Evolutionary conservation across 2,888 invertebrate genomes (phyloP).

Genomic region (Heteromyza rotundicornis): DNA sequence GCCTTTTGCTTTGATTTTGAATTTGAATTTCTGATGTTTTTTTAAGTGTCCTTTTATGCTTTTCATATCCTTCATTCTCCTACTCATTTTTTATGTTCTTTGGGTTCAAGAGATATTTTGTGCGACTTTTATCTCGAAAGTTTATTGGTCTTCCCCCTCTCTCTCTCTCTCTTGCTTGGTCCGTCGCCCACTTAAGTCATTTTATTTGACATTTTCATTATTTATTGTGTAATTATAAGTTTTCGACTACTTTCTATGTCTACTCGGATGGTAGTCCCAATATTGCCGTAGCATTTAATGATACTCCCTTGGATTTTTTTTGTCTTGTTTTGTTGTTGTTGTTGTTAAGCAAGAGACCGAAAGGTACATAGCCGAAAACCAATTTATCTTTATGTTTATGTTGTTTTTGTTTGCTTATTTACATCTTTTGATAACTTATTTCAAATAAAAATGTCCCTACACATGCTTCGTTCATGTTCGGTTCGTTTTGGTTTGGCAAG

Average conservation of each 20-base stretch:
- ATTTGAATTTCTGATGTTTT: background rate
- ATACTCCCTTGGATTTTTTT: too few relatives aligned
- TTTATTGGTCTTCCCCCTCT: background rate
- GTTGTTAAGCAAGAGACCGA: background rate
- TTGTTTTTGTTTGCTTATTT: slow-evolving; percentile 16
- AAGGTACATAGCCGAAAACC: background rate
- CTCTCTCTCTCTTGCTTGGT: background rate
- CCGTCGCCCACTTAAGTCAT: slow-evolving; percentile 10
- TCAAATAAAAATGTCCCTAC: background rate
- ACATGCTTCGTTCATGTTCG: too few relatives aligned
- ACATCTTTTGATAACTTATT: slow-evolving; percentile 5
- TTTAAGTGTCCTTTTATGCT: background rate
- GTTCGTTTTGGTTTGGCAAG: too few relatives aligned
- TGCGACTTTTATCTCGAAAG: background rate
- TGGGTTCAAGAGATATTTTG: background rate
- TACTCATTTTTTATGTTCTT: background rate
- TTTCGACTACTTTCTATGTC: too few relatives aligned
- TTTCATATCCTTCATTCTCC: background rate
- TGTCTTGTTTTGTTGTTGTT: too few relatives aligned
- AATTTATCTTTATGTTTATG: slow-evolving; percentile 18
- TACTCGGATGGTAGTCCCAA: background rate
- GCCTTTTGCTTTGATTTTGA: slow-evolving; percentile 10
- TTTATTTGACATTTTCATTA: slow-evolving; percentile 17
- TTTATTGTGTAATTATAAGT: slow-evolving; percentile 24
- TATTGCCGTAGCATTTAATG: too few relatives aligned